Percentiles rank a stretch among this genome's conserved stretches.
phyloP scores from a whole-genome alignment of 2,113 vertebrate species.

The Gorsachius goisagi region DNA sequence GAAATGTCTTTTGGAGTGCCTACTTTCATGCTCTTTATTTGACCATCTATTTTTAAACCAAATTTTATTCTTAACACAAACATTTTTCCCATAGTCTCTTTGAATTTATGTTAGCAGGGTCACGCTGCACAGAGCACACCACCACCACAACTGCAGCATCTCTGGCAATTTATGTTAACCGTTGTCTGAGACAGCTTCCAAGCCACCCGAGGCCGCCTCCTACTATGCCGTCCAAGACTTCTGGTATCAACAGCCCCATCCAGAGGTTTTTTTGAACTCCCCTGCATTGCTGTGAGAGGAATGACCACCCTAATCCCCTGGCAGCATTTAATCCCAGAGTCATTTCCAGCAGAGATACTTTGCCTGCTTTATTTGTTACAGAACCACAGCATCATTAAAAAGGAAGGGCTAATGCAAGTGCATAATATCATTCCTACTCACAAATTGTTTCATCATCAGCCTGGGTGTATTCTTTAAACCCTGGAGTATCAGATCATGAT shows the following conservation, averaged over 20 bases:
- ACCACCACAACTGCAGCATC: not conserved
- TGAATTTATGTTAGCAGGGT: not conserved
- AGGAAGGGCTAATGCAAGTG: not conserved
- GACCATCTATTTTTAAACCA: slow-evolving; percentile 1
- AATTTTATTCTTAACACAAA: not conserved
- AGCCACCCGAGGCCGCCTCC: not conserved
- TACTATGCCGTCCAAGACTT: not conserved
- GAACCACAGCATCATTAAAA: not conserved
- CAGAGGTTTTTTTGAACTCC: not conserved
- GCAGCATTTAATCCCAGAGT: not conserved
- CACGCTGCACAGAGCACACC: not conserved
- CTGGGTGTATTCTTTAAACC: not conserved
- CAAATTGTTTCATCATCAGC: not conserved
- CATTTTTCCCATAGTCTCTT: not conserved
- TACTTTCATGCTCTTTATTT: slow-evolving; percentile 2
- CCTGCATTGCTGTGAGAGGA: not conserved
- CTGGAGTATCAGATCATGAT: not conserved
- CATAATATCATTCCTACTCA: not conserved
- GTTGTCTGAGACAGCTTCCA: not conserved
- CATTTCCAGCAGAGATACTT: not conserved
- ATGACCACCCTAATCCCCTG: not conserved
- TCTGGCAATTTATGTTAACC: not conserved
- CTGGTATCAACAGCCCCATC: not conserved
- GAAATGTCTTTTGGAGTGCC: not conserved
- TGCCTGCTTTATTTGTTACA: not conserved